Percentiles rank a stretch among this genome's conserved stretches.
phyloP scores from a whole-genome alignment of 1,140 invertebrate genomes.

The Ceratitis capitata region DNA sequence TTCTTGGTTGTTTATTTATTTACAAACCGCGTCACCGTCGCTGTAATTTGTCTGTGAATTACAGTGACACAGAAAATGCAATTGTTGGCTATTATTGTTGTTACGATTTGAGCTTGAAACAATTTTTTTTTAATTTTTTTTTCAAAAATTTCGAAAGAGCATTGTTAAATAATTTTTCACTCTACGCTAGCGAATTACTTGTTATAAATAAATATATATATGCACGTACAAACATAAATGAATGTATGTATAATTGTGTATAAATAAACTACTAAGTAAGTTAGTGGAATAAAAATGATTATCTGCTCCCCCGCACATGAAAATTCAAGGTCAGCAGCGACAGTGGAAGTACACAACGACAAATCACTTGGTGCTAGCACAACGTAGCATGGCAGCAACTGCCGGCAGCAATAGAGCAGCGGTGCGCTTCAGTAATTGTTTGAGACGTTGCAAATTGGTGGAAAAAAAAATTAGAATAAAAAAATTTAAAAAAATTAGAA shows the following conservation, averaged over 20 bases:
- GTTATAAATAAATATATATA: neutral
- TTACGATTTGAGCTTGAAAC: neutral
- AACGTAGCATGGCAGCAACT: neutral
- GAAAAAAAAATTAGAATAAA: conserved; percentile 16
- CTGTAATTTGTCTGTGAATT: conserved; percentile 21
- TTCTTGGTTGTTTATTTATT: neutral
- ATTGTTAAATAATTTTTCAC: neutral
- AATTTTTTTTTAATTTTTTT: neutral
- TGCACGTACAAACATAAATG: neutral
- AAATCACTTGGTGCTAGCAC: no score
- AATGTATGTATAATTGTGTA: neutral
- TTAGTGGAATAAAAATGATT: neutral
- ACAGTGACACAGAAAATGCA: conserved; percentile 25
- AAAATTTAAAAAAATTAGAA: no score
- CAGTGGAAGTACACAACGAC: conserved; percentile 3
- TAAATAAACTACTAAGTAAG: neutral
- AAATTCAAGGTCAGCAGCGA: conserved; percentile 30
- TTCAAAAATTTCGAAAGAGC: neutral
- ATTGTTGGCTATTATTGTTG: neutral
- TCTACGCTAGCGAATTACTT: neutral
- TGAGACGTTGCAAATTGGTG: conserved; percentile 23
- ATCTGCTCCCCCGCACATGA: conserved; percentile 26
- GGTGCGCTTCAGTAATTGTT: conserved; percentile 32
- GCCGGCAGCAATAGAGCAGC: neutral
- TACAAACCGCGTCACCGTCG: neutral